A percentile compares a stretch with the other conserved stretches of the same genome.
Conservation (phyloP, 2,888 invertebrate genomes). For the Epinotia demarniana region DNA sequence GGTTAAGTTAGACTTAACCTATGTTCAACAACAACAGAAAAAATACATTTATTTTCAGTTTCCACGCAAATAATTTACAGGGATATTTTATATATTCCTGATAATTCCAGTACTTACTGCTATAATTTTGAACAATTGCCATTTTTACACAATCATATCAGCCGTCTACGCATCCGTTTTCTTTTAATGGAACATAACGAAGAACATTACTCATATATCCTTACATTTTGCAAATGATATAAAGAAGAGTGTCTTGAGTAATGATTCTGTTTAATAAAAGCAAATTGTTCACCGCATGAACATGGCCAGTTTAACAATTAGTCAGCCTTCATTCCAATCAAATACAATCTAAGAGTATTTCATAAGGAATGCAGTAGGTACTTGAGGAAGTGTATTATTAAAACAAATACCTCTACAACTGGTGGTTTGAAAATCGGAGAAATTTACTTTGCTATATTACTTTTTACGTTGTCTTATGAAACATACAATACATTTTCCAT, state of each 20-base stretch:
- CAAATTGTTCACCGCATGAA: slow-evolving; percentile 52
- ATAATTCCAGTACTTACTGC: too few relatives aligned
- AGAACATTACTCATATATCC: background rate
- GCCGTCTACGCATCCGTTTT: too few relatives aligned
- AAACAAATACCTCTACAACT: background rate
- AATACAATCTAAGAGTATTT: slow-evolving; percentile 59
- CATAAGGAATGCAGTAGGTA: slow-evolving; percentile 41
- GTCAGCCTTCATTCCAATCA: slow-evolving; percentile 69
- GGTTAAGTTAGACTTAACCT: background rate
- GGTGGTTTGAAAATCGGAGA: background rate
- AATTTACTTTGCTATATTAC: background rate
- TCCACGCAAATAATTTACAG: too few relatives aligned
- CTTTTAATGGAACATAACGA: too few relatives aligned
- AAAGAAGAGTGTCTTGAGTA: background rate
- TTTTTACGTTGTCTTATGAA: background rate
- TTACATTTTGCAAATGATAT: background rate
- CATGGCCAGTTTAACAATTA: slow-evolving; percentile 55
- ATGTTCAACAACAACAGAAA: too few relatives aligned
- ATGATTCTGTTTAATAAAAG: slow-evolving; percentile 47
- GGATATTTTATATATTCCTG: too few relatives aligned
- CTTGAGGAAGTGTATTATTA: background rate
- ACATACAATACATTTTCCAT: too few relatives aligned
- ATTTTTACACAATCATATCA: too few relatives aligned
- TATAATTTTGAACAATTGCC: too few relatives aligned
- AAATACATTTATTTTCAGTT: too few relatives aligned